Base-by-base conservation (phyloP, 1,140 invertebrate genomes). In the Drosophila pseudoananassae region DNA sequence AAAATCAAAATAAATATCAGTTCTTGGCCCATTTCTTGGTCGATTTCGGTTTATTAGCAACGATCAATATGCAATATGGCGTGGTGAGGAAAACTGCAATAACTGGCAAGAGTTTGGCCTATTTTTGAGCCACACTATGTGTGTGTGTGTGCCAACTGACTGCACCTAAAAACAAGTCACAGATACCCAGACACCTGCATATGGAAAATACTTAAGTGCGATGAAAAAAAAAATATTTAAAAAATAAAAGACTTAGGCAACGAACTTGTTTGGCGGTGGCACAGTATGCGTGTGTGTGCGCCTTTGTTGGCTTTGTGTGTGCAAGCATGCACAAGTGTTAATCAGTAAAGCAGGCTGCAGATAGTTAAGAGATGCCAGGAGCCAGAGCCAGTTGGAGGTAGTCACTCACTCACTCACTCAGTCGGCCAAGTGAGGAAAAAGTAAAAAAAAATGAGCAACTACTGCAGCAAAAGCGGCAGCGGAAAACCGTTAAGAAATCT, bases 171-270 rank as follows among this genome's bases (percentile, higher is more conserved):
- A 69, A 43, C 65, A 68, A 69, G 65, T 69, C 65, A 46, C 49
- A 36, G 64, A 68, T 33, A 68, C 59, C 63, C 36, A 70, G 36
- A 51, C 72, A 76, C 53, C 53, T 76, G 61, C 45, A 75, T 50
- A 65, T 78, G 56, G 53, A 73, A 79, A 79, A 80, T 65, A 71
- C 55, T 45, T n/a, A 33, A 72, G 52, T 54, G 64, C 43, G 65
- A 45, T 45, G 45, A 15, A 58, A 46, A 74, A 74, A 82, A 74
- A 82, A 75, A 83, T 83, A 83, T 83, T 66, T 64, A 14, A 64
- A 66, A 70, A 70, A 70, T 87, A 87, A 88, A 88, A 87, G 83
- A 87, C 83, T 87, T 87, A 87, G 71, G 79, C 83, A 87, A 87
- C 83, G 83, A 87, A 87, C 83, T 87, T 82, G 83, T 87, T 87